These are phyloP conservation scores for Cephus rjabovi DNA, from an alignment of 2,888 invertebrate species.

Conservation along the genomic window DNA sequence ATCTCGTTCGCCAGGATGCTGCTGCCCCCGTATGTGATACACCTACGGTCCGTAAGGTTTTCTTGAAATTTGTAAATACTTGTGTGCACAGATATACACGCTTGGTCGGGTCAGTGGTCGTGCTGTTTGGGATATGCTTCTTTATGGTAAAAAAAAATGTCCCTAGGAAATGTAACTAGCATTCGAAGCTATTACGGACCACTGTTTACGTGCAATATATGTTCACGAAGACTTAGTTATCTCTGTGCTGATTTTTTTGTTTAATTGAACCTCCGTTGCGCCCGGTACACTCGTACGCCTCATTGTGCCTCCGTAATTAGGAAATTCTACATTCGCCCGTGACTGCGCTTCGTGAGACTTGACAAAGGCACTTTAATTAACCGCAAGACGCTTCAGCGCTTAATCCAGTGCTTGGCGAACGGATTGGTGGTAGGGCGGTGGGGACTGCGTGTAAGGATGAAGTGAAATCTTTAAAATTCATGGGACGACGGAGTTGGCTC, in stretches of 20 bases:
- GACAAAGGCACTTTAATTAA: slow-evolving; percentile 40
- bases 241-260: not conserved
- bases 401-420: slow-evolving; percentile 29
- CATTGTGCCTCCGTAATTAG: not conserved
- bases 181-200: not conserved
- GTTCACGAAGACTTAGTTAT: not conserved
- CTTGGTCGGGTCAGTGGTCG: not conserved
- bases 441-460: slow-evolving; percentile 5
- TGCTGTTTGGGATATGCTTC: not conserved
- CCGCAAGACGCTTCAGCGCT: slow-evolving; percentile 32
- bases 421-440: not conserved
- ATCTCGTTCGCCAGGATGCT: not conserved
- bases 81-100: too few relatives aligned
- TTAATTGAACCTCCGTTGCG: not conserved
- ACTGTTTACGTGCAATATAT: not conserved
- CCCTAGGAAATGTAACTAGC: not conserved
- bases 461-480: not conserved
- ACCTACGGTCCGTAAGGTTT: not conserved
- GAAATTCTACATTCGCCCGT: not conserved
- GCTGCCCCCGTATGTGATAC: not conserved
- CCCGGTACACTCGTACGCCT: not conserved
- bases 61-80: not conserved
- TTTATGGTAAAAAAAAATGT: not conserved
- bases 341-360: not conserved
- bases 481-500: not conserved